Percentiles rank a stretch among this genome's conserved stretches.
Evolutionary conservation across 2,113 vertebrate species (phyloP).

Genomic region (Phasianus colchicus): DNA sequence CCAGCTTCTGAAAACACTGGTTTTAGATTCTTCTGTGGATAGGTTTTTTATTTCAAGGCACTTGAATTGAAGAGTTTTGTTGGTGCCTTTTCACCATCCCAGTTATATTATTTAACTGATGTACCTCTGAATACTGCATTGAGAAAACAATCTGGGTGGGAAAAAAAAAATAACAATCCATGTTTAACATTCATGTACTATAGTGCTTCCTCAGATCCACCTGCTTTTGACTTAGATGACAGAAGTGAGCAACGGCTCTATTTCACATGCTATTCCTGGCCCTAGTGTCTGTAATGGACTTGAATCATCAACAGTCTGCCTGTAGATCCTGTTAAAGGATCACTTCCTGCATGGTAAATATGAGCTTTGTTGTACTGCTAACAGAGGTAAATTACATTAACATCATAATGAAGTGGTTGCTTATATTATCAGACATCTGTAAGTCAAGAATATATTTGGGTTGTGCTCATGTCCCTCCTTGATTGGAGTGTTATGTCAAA

Average conservation of each 20-base stretch:
- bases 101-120: neutral
- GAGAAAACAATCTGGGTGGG: neutral
- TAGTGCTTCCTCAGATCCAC: neutral
- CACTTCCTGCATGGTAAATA: neutral
- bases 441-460: neutral
- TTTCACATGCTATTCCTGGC: neutral
- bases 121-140: neutral
- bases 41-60: neutral
- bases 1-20: neutral
- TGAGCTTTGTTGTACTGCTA: neutral
- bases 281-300: accelerated
- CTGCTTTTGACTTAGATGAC: neutral
- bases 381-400: neutral
- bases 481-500: neutral
- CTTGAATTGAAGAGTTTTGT: neutral
- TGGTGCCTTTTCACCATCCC: neutral
- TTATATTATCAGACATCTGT: neutral
- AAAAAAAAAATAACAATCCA: accelerated
- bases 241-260: too few species aligned
- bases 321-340: neutral
- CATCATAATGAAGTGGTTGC: neutral
- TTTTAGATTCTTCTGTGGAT: neutral
- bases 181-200: neutral
- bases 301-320: accelerated
- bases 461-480: neutral